Evolutionary conservation across 2,888 invertebrate species (phyloP).

Genomic region (Iselma pallidipennis): DNA sequence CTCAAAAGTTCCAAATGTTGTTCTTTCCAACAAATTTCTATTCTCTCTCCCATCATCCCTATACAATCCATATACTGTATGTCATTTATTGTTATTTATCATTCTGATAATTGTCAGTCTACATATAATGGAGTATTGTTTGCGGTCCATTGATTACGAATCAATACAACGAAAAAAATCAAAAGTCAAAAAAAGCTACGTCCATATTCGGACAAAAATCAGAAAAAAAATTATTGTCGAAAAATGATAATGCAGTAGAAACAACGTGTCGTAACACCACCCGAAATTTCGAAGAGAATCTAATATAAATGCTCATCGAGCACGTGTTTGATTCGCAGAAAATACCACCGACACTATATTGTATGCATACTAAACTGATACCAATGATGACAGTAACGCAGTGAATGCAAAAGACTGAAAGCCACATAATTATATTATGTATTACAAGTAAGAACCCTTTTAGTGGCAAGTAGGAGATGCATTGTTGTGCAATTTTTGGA

Average conservation of each 20-base stretch:
- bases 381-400: not conserved
- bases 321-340: constrained; percentile 40
- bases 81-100: not conserved
- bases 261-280: constrained; percentile 29
- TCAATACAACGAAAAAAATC: not conserved
- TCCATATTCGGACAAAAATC: no score
- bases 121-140: not conserved
- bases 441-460: no score
- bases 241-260: not conserved
- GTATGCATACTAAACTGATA: constrained; percentile 39
- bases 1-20: not conserved
- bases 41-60: no score
- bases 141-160: not conserved
- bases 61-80: no score
- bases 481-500: no score
- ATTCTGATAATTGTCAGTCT: not conserved
- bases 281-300: constrained; percentile 32
- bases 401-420: no score
- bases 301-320: constrained; percentile 39
- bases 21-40: not conserved
- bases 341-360: constrained; percentile 31
- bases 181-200: no score
- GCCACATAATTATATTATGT: no score
- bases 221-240: no score
- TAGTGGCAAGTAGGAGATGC: no score